Evolutionary conservation across 2,888 invertebrate genomes (phyloP).

Genomic region (Nipponacmea schrenckii): DNA sequence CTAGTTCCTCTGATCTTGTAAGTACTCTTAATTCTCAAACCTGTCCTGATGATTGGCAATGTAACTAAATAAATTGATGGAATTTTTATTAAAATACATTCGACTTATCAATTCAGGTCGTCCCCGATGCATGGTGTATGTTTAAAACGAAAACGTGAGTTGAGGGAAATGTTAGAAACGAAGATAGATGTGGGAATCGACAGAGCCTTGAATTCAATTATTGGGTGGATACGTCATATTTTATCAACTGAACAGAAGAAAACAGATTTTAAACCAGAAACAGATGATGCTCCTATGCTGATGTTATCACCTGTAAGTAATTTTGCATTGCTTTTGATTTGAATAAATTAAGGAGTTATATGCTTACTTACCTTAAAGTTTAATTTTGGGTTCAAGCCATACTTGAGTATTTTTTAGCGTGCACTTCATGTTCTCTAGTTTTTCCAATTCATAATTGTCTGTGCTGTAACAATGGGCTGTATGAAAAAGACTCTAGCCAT

Average conservation of each 20-base stretch:
- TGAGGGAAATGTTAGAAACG: conserved; percentile 85
- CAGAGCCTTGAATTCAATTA: conserved; percentile 84
- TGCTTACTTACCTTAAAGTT: too few species aligned
- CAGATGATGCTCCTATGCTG: conserved; percentile 56
- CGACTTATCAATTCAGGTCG: conserved; percentile 73
- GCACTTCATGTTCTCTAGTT: too few species aligned
- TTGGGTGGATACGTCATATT: conserved; percentile 90
- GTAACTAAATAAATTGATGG: too few species aligned
- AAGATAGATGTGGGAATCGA: conserved; percentile 81
- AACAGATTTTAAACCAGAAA: conserved; percentile 81
- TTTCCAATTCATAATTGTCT: too few species aligned
- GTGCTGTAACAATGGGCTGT: too few species aligned
- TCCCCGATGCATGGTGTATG: conserved; percentile 90
- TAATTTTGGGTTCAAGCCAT: too few species aligned
- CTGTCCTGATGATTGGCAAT: too few species aligned
- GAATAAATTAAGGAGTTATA: too few species aligned
- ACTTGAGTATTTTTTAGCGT: too few species aligned
- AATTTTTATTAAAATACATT: neutral
- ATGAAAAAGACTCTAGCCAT: too few species aligned
- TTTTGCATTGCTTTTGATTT: neutral
- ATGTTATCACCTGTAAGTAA: conserved; percentile 75
- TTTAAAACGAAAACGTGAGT: conserved; percentile 83
- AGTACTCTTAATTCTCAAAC: conserved; percentile 61
- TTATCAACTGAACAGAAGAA: conserved; percentile 94
- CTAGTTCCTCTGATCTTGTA: conserved; percentile 88